Evolutionary conservation across 2,888 invertebrate species (phyloP), one percentile per base, ranked within the genome.

Genomic region (Ramazzottius varieornatus): DNA sequence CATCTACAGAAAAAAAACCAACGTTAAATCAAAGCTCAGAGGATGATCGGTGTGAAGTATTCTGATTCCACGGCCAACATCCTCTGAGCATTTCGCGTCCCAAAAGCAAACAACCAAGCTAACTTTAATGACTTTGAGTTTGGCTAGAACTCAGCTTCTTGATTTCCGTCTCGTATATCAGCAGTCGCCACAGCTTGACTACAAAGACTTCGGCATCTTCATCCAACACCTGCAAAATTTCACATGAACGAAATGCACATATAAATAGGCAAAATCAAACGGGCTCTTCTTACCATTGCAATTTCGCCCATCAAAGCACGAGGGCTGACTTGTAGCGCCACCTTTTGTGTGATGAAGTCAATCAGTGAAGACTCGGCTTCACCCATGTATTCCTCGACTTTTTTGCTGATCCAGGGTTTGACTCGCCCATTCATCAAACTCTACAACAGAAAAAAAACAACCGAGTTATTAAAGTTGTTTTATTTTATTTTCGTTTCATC

Each of bases 191-290:
- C 93, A 99, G 92, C 83, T 99, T 99, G 69, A 98, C 93, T 72
- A 98, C 94, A 81, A 99, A 99, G 70, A 94, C 93, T 80, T 98
- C 96, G 1, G 98, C 98, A 78, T 99, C 98, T 76, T 99, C 96
- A 77, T 99, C 98, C 73, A 99, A 82, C 70, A 98, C 93, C 94
- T 94, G 76, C 1, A 75, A 77, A 68, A 68, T 40, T 8, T 40
- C 20, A 40, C 20, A 13, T 20, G 40, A 40, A 40, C 40, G 40
- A 40, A 40, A 8, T 40, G n/a, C n/a, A n/a, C 20, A 40, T 40
- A 40, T 13, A 20, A 20, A 20, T 40, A 40, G 20, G 20, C 40
- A 20, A 13, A 29, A 54, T 13, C 16, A 16, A 54, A 54, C 8
- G 8, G 54, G 24, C 29, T 16, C 20, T 16, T 16, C 77, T 75